Evolutionary conservation across 2,797 vertebrate genomes (phyloP).

Genomic region (Hafferia zeledoni): DNA sequence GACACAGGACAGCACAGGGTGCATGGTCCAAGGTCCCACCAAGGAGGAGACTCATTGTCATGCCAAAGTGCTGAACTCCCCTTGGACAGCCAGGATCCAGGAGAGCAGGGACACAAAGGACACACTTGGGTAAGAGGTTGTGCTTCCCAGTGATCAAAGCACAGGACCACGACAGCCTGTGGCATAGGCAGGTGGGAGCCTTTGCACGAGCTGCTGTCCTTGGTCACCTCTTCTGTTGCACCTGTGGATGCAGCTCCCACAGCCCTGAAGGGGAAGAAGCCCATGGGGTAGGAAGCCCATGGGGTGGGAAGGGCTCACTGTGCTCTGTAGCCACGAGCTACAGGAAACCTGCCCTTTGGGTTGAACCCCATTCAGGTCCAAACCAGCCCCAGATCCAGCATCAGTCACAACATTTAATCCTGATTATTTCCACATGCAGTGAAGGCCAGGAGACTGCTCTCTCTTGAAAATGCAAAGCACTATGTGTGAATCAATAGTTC

Average conservation of each 20-base stretch:
- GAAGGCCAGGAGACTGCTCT: not conserved
- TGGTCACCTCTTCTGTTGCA: not conserved
- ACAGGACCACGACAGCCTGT: accelerated
- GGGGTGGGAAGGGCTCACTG: not conserved
- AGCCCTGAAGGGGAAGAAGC: not conserved
- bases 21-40: not conserved
- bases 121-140: not conserved
- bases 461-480: not conserved
- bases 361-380: not conserved
- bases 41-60: not conserved
- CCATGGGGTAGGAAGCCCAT: not conserved
- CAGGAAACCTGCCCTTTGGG: not conserved
- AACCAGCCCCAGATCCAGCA: not conserved
- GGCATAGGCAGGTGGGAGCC: not conserved
- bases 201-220: not conserved
- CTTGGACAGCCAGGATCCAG: not conserved
- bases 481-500: not conserved
- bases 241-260: not conserved
- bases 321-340: not conserved
- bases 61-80: not conserved
- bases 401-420: not conserved
- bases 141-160: not conserved
- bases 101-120: not conserved
- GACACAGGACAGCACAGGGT: not conserved
- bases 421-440: not conserved